Base-by-base conservation (phyloP, 92 coral and sea anemone genomes). In the Palythoa heliodiscus region DNA sequence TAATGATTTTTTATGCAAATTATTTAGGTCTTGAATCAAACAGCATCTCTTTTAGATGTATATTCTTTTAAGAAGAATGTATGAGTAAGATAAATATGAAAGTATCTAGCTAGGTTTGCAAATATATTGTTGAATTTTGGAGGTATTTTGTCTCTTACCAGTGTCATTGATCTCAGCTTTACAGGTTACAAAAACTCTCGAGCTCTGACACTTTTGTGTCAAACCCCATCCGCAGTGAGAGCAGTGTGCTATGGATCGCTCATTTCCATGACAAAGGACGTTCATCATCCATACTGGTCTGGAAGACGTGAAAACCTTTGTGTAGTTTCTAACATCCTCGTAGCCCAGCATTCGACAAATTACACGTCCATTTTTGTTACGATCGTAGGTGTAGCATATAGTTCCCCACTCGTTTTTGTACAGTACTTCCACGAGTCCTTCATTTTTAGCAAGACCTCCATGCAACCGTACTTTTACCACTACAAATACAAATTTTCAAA, bases 261-360 rank as follows among this genome's bases (percentile, higher is more conserved):
- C 83, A 64, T 78, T 11, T 8, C 83, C 83, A 35, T 23, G 83
- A 19, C 83, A 78, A 40, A 78, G 8, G 12, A 78, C 19, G 24
- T 61, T 63, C 47, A 29, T 48, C 39, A 78, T 71, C 83, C 83
- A 78, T 78, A 78, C 38, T 63, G 9, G 38, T 23, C 71, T 54
- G 1, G 71, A 39, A 19, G 16, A 1, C 16, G 35, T n/a, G 20
- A 39, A 47, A 61, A 55, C 70, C 13, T 61, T 61, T 10, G 1
- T 64, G 55, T 60, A 11, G n/a, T n/a, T 14, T 16, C 10, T 13
- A 11, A 11, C 29, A 11, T 20, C 83, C 12, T 22, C 52, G 38
- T 61, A 78, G 16, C 83, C 83, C 57, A 78, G 10, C 83, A 78
- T 78, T 13, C 71, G 70, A 14, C 83, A 78, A 48, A 78, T 78